phyloP scores from a whole-genome alignment of 2,888 invertebrate species.

The Dendrolimus houi region DNA sequence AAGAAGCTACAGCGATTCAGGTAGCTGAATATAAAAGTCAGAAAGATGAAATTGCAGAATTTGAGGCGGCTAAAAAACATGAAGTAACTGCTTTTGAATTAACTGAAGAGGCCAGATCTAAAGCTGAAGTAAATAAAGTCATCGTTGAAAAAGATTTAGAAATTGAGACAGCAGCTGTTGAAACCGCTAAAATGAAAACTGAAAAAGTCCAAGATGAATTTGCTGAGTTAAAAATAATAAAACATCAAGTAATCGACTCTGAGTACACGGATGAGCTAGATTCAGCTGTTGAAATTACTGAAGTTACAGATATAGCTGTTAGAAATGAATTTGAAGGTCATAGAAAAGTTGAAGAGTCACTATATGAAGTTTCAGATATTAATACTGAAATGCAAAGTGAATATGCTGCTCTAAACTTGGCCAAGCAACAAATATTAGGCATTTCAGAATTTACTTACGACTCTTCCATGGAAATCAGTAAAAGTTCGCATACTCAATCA shows the following conservation, averaged over 20 bases:
- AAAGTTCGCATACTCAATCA: background rate
- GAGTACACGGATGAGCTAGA: conserved; percentile 14
- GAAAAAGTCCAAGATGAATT: conserved; percentile 21
- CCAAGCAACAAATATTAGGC: background rate
- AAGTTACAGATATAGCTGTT: conserved; percentile 7
- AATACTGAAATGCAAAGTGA: background rate
- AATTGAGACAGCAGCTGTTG: background rate
- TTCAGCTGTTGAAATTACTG: conserved; percentile 15
- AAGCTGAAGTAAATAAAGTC: conserved; percentile 10
- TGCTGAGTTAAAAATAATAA: conserved; percentile 30
- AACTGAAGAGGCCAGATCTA: background rate
- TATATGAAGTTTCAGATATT: background rate
- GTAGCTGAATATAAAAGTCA: conserved; percentile 2
- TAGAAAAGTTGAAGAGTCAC: conserved; percentile 7
- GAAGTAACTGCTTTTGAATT: conserved; percentile 1
- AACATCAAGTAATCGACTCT: conserved; percentile 14
- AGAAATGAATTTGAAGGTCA: conserved; percentile 6
- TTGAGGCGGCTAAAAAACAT: conserved; percentile 2
- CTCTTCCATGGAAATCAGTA: conserved; percentile 10
- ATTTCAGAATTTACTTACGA: background rate
- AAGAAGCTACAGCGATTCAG: conserved; percentile 1
- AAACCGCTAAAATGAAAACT: background rate
- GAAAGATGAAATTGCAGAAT: conserved; percentile 3
- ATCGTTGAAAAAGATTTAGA: conserved; percentile 11
- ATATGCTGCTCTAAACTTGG: background rate